Base-by-base conservation (phyloP, 2,888 invertebrate genomes). In the Taenaris catops region DNA sequence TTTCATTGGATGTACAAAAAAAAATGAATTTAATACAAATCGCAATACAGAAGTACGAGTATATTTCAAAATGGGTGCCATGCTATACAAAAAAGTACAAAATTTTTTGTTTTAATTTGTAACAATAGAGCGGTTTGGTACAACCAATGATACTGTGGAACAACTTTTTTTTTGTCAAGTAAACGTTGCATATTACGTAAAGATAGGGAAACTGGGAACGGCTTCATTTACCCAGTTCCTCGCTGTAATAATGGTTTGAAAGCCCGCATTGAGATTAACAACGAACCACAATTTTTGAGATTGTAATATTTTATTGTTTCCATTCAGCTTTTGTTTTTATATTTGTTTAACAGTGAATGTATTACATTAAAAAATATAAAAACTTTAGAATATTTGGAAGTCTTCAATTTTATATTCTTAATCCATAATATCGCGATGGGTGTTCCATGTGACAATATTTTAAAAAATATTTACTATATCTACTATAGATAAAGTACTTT, bases 221-320 rank as follows among this genome's bases (percentile, higher is more conserved):
- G 29, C 28, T 36, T 36, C 29, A 36, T 36, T 36, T 36, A 21
- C 36, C 36, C 36, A 25, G 29, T 36, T 29, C 25, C 25, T 14
- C 25, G 19, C 26, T 21, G 28, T 29, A 29, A 36, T 36, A 29
- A 36, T 25, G 27, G 36, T 20, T 29, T 24, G 29, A 36, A 36
- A 29, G 24, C 18, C 28, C 29, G 29, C 36, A 29, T 29, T 29
- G 36, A 25, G 29, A 36, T 36, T 36, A 29, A 28, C 23, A 36
- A 29, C 24, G 35, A 36, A 36, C 29, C 28, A 29, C 12, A 20
- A 16, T 34, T 34, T 36, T 36, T 29, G 24, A 12, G 18, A 29
- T 35, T 23, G 24, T 24, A 18, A 16, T 27, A 23, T 18, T 27
- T 23, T 27, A 32, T 32, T 32, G 24, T 32, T 32, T 16, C 9